Percentiles rank a stretch among this genome's conserved stretches.
phyloP scores from a whole-genome alignment of 2,888 invertebrate species.

The Hartigia nigra region DNA sequence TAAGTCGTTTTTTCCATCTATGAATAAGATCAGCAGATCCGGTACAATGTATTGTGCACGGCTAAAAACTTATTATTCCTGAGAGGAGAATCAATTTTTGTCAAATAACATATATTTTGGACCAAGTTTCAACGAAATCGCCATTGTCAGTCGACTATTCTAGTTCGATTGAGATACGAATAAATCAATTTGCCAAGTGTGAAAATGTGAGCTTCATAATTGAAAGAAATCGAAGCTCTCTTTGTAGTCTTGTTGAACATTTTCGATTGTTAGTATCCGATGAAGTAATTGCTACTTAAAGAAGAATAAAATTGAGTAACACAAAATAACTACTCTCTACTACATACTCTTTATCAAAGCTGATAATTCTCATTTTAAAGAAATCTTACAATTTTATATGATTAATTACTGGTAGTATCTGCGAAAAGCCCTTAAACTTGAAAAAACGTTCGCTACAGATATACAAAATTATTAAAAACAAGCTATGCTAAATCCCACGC shows the following conservation, averaged over 20 bases:
- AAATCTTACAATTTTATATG: background rate
- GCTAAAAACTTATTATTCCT: background rate
- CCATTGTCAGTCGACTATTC: background rate
- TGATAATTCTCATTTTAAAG: background rate
- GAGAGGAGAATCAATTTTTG: background rate
- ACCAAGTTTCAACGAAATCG: background rate
- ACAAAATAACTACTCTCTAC: background rate
- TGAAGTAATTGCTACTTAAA: background rate
- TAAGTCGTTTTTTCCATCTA: background rate
- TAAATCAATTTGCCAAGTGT: background rate
- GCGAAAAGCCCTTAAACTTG: background rate
- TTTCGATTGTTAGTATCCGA: background rate
- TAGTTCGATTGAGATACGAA: background rate
- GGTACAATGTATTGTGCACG: background rate
- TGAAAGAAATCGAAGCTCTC: background rate
- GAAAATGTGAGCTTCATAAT: background rate
- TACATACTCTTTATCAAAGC: background rate
- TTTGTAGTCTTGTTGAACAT: background rate
- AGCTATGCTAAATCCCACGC: background rate
- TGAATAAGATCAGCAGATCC: background rate
- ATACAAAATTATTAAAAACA: background rate
- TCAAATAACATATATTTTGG: background rate
- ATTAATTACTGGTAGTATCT: background rate
- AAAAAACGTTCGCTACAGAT: background rate
- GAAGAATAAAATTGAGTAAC: background rate